Evolutionary conservation across 2,888 invertebrate genomes (phyloP).

Genomic region (Agrochola litura): DNA sequence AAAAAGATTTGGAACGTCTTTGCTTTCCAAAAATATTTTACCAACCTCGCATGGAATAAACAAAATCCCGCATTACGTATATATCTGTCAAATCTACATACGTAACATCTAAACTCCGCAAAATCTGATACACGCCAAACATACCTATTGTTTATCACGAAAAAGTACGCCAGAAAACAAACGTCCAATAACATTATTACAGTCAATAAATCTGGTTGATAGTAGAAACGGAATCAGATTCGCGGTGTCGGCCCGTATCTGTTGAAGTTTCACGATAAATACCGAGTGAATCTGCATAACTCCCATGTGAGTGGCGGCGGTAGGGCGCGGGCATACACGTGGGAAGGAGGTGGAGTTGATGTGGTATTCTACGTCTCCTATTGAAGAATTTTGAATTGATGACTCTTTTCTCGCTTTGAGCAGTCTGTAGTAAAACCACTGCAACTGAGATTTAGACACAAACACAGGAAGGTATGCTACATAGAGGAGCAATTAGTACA

Average conservation of each 20-base stretch:
- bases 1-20: conserved; percentile 30
- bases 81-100: conserved; percentile 63
- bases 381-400: neutral
- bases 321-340: conserved; percentile 68
- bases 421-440: too few species aligned
- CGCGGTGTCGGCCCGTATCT: conserved; percentile 88
- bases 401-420: neutral
- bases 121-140: conserved; percentile 68
- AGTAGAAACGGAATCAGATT: conserved; percentile 89
- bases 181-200: conserved; percentile 75
- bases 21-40: conserved; percentile 43
- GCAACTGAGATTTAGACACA: too few species aligned
- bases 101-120: conserved; percentile 50
- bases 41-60: conserved; percentile 42
- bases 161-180: conserved; percentile 60
- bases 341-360: conserved; percentile 16
- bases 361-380: neutral
- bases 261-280: conserved; percentile 89
- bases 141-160: conserved; percentile 68
- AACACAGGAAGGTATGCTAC: too few species aligned
- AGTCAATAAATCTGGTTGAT: conserved; percentile 84
- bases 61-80: conserved; percentile 41
- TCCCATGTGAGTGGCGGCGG: conserved; percentile 81
- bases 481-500: too few species aligned
- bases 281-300: conserved; percentile 88